A percentile compares a stretch with the other conserved stretches of the same genome.
Conservation (phyloP, 2,797 vertebrate species). For the Macropus fuliginosus region DNA sequence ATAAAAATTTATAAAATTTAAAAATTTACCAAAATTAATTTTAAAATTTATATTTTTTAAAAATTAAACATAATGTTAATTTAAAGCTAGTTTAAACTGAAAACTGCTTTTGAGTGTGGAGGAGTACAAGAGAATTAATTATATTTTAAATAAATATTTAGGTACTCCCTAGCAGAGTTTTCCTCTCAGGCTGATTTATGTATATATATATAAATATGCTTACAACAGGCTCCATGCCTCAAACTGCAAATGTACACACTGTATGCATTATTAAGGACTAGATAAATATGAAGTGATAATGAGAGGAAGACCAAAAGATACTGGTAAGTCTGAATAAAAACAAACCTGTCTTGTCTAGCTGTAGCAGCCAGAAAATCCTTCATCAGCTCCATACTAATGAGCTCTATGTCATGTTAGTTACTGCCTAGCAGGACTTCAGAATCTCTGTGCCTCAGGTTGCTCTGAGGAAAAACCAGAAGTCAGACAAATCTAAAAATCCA, state of each 20-base stretch:
- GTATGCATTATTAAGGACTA: slow-evolving; percentile 57
- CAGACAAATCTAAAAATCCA: slow-evolving; percentile 12
- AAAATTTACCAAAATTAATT: no score
- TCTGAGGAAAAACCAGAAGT: slow-evolving; percentile 34
- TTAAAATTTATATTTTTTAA: no score
- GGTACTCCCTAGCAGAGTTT: slow-evolving; percentile 6
- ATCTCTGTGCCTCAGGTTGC: slow-evolving; percentile 4
- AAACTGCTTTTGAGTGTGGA: slow-evolving; percentile 42
- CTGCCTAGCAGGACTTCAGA: slow-evolving; percentile 43
- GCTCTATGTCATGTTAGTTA: slow-evolving; percentile 43
- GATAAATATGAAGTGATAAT: slow-evolving; percentile 66
- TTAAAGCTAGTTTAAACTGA: slow-evolving; percentile 42
- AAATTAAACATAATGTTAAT: slow-evolving; percentile 9
- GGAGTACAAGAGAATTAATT: slow-evolving; percentile 8
- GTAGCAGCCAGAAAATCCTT: slow-evolving; percentile 4
- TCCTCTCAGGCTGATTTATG: slow-evolving; percentile 6
- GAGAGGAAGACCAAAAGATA: slow-evolving; percentile 49
- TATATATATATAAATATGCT: not conserved
- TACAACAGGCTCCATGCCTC: slow-evolving; percentile 36
- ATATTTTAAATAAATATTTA: slow-evolving; percentile 63
- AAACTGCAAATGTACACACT: slow-evolving; percentile 44
- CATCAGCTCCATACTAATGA: slow-evolving; percentile 17
- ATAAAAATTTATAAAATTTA: no score
- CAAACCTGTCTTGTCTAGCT: slow-evolving; percentile 16
- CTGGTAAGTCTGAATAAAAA: slow-evolving; percentile 17